Evolutionary conservation across 1,140 invertebrate genomes (phyloP).

Genomic region (Neotoxoptera formosana): DNA sequence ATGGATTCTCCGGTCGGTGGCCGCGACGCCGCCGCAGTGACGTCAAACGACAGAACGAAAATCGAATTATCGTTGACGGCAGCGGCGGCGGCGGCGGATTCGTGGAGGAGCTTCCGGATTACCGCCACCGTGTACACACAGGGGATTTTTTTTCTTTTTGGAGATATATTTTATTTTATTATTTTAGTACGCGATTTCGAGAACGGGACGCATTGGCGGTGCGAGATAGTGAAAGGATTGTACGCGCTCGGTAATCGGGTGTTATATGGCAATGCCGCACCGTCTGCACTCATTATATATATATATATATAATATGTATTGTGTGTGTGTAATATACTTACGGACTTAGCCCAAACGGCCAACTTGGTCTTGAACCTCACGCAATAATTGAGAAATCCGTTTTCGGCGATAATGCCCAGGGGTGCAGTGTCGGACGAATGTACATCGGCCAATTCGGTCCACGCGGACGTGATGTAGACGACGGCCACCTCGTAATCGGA

Average conservation of each 20-base stretch:
- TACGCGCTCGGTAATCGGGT: neutral
- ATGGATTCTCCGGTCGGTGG: neutral
- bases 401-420: neutral
- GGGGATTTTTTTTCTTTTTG: neutral
- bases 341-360: neutral
- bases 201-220: neutral
- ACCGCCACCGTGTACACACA: neutral
- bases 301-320: neutral
- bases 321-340: neutral
- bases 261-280: neutral
- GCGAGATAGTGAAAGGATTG: neutral
- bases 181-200: neutral
- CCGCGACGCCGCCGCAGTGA: too few relatives aligned
- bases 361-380: neutral
- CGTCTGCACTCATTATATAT: neutral
- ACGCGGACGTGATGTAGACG: slow-evolving; percentile 23
- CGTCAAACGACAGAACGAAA: neutral
- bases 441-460: neutral
- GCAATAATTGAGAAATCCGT: slow-evolving; percentile 38
- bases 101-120: neutral
- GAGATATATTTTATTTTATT: neutral
- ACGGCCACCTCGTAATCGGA: slow-evolving; percentile 46
- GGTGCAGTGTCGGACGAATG: neutral
- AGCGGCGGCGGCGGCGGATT: neutral
- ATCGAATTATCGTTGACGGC: neutral